Evolutionary conservation across 2,888 invertebrate genomes (phyloP), one percentile per base, ranked within the genome.

Genomic region (Lobophora halterata): DNA sequence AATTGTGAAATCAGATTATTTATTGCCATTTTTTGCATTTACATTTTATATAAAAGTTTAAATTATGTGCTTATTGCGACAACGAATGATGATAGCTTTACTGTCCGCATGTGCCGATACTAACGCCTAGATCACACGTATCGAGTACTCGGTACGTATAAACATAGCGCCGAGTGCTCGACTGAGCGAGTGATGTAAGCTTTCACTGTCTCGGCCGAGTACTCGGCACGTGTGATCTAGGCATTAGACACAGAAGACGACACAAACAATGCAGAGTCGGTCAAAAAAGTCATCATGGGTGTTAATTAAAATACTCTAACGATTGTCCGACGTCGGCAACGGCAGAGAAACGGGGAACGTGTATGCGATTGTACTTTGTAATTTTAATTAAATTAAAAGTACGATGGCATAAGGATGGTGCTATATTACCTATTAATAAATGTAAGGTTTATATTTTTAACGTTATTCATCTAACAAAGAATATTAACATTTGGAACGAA

Each of bases 1-100:
- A 65, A 67, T 59, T 64, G 60, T 69, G 48, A 67, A 77, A 71
- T 68, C 63, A 75, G 66, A 67, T 70, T 70, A 33, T 47, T 20
- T 77, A 72, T 82, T 83, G 86, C 86, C 86, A 86, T 87, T 82
- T 74, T 72, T 78, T 85, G 86, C 86, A 87, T 87, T 87, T 87
- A 86, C 76, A 69, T 66, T 75, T 67, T 68, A 71, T 68, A 71
- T 73, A 71, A 67, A 37, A 71, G 64, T 67, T 73, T 70, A 59
- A 71, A 66, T 67, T n/a, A n/a, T n/a, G n/a, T n/a, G 76, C 66
- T 67, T 67, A 60, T 65, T 60, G 59, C 65, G 59, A 73, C 74
- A 76, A 74, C 74, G 73, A 76, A 72, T 58, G 52, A 54, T 50
- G 46, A 55, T 46, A 68, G 70, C 65, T 60, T 54, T 55, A 67